These are phyloP conservation scores for Tribolium madens DNA, from an alignment of 1,140 invertebrate species.

Conservation along the genomic window DNA sequence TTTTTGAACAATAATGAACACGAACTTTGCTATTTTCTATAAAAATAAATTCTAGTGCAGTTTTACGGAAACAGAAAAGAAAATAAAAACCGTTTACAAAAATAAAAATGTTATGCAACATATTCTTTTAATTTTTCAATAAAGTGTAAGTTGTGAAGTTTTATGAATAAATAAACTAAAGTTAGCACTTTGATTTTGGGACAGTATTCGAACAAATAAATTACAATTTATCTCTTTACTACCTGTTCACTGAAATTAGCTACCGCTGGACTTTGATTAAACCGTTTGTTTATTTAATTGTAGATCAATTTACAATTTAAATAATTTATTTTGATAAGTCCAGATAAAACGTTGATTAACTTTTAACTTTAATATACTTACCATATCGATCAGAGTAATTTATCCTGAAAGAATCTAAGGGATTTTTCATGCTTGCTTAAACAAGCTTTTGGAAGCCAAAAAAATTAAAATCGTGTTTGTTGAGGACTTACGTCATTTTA, in stretches of 20 bases:
- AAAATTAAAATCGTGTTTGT: slow-evolving; percentile 18
- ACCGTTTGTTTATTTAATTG: slow-evolving; percentile 35
- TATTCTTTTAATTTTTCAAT: neutral
- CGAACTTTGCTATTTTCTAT: too few species aligned
- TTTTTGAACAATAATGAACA: too few species aligned
- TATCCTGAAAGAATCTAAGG: neutral
- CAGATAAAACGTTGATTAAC: neutral
- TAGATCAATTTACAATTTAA: neutral
- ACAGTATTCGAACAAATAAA: slow-evolving; percentile 17
- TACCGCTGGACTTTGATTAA: slow-evolving; percentile 16
- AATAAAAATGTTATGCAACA: too few species aligned
- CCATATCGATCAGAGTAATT: neutral
- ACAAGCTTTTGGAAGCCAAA: neutral
- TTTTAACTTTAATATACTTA: too few species aligned
- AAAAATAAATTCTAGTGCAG: too few species aligned
- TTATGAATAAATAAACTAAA: neutral
- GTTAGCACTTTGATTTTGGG: slow-evolving; percentile 5
- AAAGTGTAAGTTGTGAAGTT: neutral
- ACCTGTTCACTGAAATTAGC: slow-evolving; percentile 28
- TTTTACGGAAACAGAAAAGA: too few species aligned
- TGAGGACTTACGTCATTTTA: slow-evolving; percentile 6
- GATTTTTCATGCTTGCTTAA: neutral
- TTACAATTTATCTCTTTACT: slow-evolving; percentile 30
- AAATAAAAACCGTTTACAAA: too few species aligned
- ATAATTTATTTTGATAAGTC: neutral